Evolutionary conservation across 2,797 vertebrate genomes (phyloP).

Genomic region (Busarellus nigricollis): DNA sequence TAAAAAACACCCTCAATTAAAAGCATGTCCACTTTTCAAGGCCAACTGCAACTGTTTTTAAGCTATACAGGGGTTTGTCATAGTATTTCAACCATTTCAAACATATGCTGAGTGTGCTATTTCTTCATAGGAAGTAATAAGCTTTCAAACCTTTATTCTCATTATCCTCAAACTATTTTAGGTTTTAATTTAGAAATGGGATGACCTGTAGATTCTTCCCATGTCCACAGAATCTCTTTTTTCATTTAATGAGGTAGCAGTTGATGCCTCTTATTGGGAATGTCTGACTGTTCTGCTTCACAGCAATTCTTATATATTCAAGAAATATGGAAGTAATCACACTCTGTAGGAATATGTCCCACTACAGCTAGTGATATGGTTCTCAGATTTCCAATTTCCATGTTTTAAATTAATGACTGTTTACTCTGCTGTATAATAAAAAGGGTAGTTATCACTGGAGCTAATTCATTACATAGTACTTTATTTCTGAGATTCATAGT

Average conservation of each 20-base stretch:
- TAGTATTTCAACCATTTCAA: neutral
- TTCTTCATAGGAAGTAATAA: neutral
- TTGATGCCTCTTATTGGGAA: conserved; percentile 9
- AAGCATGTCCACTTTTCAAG: neutral
- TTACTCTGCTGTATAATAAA: conserved; percentile 62
- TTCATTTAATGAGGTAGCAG: conserved; percentile 14
- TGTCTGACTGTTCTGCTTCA: conserved; percentile 30
- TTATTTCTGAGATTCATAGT: conserved; percentile 29
- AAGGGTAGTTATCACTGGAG: conserved; percentile 40
- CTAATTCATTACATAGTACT: conserved; percentile 37
- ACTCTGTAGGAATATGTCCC: conserved; percentile 33
- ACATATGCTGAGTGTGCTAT: neutral
- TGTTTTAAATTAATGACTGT: conserved; percentile 67
- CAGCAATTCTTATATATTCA: conserved; percentile 40
- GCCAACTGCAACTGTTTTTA: neutral
- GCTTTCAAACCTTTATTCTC: neutral
- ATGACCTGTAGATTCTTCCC: neutral
- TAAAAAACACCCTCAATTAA: neutral
- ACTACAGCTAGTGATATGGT: neutral
- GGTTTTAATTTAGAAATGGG: conserved; percentile 22
- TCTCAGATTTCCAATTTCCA: conserved; percentile 63
- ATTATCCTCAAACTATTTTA: neutral
- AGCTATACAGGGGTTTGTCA: neutral
- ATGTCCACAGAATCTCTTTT: conserved; percentile 6
- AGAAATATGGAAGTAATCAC: conserved; percentile 63